Percentiles rank a stretch among this genome's conserved stretches.
Evolutionary conservation across 2,888 invertebrate species (phyloP).

Genomic region (Apamea monoglypha): DNA sequence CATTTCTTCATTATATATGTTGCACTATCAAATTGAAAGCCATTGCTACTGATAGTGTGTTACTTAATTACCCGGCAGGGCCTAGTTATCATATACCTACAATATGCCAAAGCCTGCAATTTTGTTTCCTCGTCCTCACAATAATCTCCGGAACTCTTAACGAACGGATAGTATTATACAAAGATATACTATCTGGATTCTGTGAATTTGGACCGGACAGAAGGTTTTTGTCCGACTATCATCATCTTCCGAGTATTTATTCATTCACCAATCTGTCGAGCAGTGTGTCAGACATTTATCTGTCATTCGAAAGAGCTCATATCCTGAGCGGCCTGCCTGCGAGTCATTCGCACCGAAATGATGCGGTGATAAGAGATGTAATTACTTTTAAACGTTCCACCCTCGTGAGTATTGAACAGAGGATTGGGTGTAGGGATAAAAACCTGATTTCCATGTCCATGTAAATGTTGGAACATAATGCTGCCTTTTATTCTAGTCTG

Average conservation of each 20-base stretch:
- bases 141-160: not conserved
- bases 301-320: constrained; percentile 72
- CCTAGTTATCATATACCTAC: not conserved
- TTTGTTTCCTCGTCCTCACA: not conserved
- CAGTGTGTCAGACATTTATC: constrained; percentile 62
- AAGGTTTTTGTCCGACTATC: constrained; percentile 8
- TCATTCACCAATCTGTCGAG: constrained; percentile 11
- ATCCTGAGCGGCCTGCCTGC: constrained; percentile 68
- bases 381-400: constrained; percentile 72
- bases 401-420: constrained; percentile 53
- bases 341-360: constrained; percentile 71
- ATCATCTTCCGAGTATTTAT: constrained; percentile 6
- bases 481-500: not conserved
- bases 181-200: not conserved
- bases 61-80: no score
- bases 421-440: constrained; percentile 5
- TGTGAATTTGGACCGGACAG: not conserved
- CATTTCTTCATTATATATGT: no score
- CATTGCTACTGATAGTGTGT: no score
- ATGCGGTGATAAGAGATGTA: constrained; percentile 72
- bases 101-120: not conserved
- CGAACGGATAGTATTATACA: not conserved
- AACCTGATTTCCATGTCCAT: not conserved
- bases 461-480: not conserved
- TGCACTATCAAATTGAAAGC: no score